These are phyloP conservation scores for Potamarius usumacintae DNA, from an alignment of 2,113 vertebrate species.

Conservation along the genomic window DNA sequence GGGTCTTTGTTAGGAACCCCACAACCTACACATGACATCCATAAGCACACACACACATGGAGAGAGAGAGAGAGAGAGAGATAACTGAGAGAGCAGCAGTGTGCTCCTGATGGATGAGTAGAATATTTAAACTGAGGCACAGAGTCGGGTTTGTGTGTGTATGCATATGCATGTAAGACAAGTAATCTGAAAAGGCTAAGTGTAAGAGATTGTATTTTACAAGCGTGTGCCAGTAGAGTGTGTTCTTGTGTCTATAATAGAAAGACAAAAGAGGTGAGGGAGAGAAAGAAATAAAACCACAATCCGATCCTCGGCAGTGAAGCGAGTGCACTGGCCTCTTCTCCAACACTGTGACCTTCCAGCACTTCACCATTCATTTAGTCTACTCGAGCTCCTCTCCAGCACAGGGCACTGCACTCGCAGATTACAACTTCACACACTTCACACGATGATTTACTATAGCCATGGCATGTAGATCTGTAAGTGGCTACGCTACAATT, in stretches of 20 bases:
- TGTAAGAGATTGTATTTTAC: conserved; percentile 7
- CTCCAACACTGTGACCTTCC: conserved; percentile 37
- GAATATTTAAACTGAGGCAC: conserved; percentile 22
- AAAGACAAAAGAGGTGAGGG: conserved; percentile 48
- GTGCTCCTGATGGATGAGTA: conserved; percentile 19
- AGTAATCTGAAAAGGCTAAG: conserved; percentile 12
- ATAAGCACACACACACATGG: conserved; percentile 11
- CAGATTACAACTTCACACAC: conserved; percentile 32
- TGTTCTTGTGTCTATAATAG: conserved; percentile 24
- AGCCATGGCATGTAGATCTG: conserved; percentile 2
- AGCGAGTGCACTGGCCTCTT: conserved; percentile 28
- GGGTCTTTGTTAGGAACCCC: conserved; percentile 48
- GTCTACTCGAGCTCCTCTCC: conserved; percentile 46
- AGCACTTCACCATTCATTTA: conserved; percentile 48
- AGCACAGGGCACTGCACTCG: conserved; percentile 34
- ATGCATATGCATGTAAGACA: conserved; percentile 26
- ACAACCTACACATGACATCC: conserved; percentile 24
- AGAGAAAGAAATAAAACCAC: conserved; percentile 43
- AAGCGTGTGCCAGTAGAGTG: background rate
- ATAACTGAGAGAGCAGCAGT: conserved; percentile 10
- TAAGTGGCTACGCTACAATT: conserved; percentile 14
- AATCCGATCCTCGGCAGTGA: conserved; percentile 25
- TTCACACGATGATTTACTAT: conserved; percentile 39
- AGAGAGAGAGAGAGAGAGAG: conserved; percentile 26
- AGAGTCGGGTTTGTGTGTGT: conserved; percentile 26